Evolutionary conservation across 2,113 vertebrate genomes (phyloP).

Genomic region (Hippopotamus amphibius): DNA sequence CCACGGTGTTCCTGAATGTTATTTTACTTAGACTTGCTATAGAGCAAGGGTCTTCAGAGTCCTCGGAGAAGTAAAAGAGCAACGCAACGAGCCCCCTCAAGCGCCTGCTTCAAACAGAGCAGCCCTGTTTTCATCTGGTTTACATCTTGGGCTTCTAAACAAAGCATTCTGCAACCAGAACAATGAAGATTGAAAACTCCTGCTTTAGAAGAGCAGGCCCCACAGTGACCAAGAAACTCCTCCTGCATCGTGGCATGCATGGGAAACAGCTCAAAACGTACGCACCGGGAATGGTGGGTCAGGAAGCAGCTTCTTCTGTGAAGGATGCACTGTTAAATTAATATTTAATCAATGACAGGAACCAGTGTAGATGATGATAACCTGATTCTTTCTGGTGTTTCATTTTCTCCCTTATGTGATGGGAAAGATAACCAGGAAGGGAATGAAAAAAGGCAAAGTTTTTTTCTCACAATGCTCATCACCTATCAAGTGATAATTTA

Average conservation of each 20-base stretch:
- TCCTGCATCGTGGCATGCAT: neutral
- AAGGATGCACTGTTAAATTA: neutral
- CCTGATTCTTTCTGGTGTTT: slow-evolving; percentile 46
- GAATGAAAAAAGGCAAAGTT: slow-evolving; percentile 36
- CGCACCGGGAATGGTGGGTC: no score
- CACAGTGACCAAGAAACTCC: slow-evolving; percentile 54
- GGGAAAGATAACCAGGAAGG: slow-evolving; percentile 41
- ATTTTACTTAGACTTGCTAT: neutral
- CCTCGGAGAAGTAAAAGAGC: neutral
- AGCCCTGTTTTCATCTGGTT: slow-evolving; percentile 75
- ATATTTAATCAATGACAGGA: neutral
- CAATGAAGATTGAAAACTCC: slow-evolving; percentile 71
- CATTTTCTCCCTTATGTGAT: slow-evolving; percentile 42
- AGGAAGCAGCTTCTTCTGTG: neutral
- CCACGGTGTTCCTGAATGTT: neutral
- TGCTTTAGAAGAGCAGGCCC: slow-evolving; percentile 43
- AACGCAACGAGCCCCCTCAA: neutral
- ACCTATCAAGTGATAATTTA: slow-evolving; percentile 49
- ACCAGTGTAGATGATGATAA: neutral
- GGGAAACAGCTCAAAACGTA: slow-evolving; percentile 20
- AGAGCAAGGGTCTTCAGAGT: slow-evolving; percentile 37
- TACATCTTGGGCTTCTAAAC: slow-evolving; percentile 77
- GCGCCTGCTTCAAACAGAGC: slow-evolving; percentile 50
- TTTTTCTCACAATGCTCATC: slow-evolving; percentile 45
- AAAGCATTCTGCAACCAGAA: slow-evolving; percentile 72